Evolutionary conservation across 2,888 invertebrate genomes (phyloP).

Genomic region (Frankliniella intonsa): DNA sequence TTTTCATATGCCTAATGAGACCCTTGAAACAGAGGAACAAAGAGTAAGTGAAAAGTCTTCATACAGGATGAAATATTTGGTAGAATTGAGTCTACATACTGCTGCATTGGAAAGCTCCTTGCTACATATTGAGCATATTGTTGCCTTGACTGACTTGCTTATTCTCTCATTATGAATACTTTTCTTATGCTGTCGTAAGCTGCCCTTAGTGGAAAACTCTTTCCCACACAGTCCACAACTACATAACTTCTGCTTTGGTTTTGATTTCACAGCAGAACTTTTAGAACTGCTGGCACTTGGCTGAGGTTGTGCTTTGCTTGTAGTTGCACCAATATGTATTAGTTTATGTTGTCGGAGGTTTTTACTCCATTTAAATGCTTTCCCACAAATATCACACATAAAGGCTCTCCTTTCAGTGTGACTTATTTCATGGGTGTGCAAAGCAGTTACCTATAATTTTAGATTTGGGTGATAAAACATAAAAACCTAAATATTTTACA

Average conservation of each 20-base stretch:
- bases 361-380: constrained; percentile 15
- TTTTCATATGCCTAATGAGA: not conserved
- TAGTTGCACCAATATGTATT: not conserved
- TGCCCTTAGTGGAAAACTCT: not conserved
- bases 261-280: not conserved
- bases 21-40: not conserved
- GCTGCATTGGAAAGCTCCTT: not conserved
- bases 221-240: not conserved
- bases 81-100: not conserved
- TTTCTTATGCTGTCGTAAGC: not conserved
- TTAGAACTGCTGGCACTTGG: not conserved
- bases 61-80: too few relatives aligned
- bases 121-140: not conserved
- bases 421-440: constrained; percentile 7
- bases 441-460: not conserved
- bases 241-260: not conserved
- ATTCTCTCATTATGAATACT: not conserved
- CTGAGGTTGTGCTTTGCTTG: not conserved
- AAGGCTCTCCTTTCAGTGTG: constrained; percentile 1
- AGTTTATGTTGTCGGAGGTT: not conserved
- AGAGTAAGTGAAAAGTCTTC: too few relatives aligned
- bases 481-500: not conserved
- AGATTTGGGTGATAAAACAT: not conserved
- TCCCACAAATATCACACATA: not conserved
- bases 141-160: not conserved